Conservation (phyloP, 2,113 vertebrate genomes). For the Grantiella picta region DNA sequence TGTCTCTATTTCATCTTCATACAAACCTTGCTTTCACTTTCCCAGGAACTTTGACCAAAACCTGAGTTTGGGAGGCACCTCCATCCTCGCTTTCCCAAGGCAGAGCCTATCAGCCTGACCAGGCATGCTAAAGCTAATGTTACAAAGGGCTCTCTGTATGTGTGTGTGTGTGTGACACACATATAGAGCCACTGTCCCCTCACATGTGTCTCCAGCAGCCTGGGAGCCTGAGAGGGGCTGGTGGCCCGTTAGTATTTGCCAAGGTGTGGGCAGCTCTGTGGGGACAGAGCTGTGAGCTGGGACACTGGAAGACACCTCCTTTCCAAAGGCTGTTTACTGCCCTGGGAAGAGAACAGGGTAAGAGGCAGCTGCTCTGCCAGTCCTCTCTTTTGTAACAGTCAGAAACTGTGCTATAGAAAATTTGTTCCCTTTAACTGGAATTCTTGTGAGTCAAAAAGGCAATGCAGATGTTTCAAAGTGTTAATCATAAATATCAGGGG, state of each 20-base stretch:
- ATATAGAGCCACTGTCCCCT: accelerated
- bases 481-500: slow-evolving; percentile 47
- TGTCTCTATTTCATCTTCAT: background rate
- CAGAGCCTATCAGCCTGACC: background rate
- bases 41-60: background rate
- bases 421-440: background rate
- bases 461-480: slow-evolving; percentile 16
- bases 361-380: background rate
- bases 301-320: background rate
- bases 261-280: background rate
- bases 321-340: background rate
- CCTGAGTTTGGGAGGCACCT: background rate
- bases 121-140: background rate
- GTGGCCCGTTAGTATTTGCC: accelerated
- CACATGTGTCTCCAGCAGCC: background rate
- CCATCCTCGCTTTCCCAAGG: background rate
- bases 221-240: accelerated
- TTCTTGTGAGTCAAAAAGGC: slow-evolving; percentile 31
- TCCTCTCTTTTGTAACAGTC: background rate
- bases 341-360: background rate
- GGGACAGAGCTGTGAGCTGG: background rate
- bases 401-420: background rate
- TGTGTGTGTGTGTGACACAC: no score
- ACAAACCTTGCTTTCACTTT: background rate
- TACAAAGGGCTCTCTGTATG: background rate